Percentiles rank a stretch among this genome's conserved stretches.
Conservation (phyloP, 1,140 invertebrate genomes). For the Neodiprion virginianus region DNA sequence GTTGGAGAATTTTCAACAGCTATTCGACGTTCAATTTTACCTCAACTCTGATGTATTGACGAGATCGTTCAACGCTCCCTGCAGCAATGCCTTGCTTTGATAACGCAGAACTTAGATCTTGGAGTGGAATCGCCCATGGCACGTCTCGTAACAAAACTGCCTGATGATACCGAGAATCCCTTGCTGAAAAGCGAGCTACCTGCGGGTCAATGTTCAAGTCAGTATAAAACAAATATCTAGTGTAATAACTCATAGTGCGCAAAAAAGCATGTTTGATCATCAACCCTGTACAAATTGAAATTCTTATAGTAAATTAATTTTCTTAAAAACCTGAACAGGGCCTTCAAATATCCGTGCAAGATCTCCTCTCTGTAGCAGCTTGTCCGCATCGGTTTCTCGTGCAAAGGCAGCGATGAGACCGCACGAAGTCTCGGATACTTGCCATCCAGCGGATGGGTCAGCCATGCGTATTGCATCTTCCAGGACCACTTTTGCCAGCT, state of each 20-base stretch:
- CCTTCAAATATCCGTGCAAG: slow-evolving; percentile 51
- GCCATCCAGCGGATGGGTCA: slow-evolving; percentile 48
- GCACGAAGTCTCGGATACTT: slow-evolving; percentile 55
- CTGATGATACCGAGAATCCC: slow-evolving; percentile 55
- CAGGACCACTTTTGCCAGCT: slow-evolving; percentile 42
- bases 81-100: slow-evolving; percentile 54
- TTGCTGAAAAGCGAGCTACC: slow-evolving; percentile 59
- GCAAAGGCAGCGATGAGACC: slow-evolving; percentile 55
- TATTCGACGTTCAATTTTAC: slow-evolving; percentile 34
- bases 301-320: not conserved
- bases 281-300: not conserved
- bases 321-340: slow-evolving; percentile 51
- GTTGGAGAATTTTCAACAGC: too few relatives aligned
- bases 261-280: not conserved
- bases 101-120: slow-evolving; percentile 57
- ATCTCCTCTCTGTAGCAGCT: slow-evolving; percentile 48
- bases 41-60: slow-evolving; percentile 59
- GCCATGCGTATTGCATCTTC: slow-evolving; percentile 49
- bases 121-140: slow-evolving; percentile 60
- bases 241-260: not conserved
- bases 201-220: slow-evolving; percentile 17
- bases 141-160: slow-evolving; percentile 56
- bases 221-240: slow-evolving; percentile 10
- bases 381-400: slow-evolving; percentile 53
- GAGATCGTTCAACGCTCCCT: slow-evolving; percentile 51